phyloP scores from a whole-genome alignment of 2,797 vertebrate species.

The Sebastes alutus region DNA sequence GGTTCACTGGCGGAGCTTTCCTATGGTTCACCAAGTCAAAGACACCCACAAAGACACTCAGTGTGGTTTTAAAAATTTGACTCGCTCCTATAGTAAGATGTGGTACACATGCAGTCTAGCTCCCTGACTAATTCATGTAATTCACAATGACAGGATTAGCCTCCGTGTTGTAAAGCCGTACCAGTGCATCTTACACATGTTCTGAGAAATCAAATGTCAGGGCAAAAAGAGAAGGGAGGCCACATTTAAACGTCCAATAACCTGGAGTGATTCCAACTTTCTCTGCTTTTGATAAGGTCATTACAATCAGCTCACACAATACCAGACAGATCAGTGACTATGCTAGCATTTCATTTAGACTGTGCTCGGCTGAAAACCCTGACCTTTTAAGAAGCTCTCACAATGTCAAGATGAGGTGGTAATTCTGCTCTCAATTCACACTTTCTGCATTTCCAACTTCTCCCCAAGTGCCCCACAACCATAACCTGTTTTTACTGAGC shows the following conservation, averaged over 20 bases:
- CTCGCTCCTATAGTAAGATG: conserved; percentile 38
- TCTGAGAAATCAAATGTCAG: conserved; percentile 32
- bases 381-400: conserved; percentile 72
- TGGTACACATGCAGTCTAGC: conserved; percentile 26
- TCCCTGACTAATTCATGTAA: conserved; percentile 56
- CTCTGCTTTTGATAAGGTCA: conserved; percentile 73
- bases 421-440: conserved; percentile 60
- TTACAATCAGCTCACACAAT: conserved; percentile 59
- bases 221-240: neutral
- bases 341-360: conserved; percentile 67
- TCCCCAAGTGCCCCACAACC: conserved; percentile 1
- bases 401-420: conserved; percentile 44
- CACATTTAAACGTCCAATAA: conserved; percentile 47
- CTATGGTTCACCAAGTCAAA: conserved; percentile 62
- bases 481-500: conserved; percentile 2
- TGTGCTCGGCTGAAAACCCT: conserved; percentile 59
- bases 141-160: conserved; percentile 43
- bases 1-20: conserved; percentile 52
- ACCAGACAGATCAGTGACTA: conserved; percentile 53
- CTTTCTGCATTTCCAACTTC: conserved; percentile 32
- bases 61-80: conserved; percentile 41
- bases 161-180: conserved; percentile 20
- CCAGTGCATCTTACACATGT: conserved; percentile 16
- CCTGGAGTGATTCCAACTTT: conserved; percentile 54
- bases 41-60: conserved; percentile 58